Percentiles rank a stretch among this genome's conserved stretches.
Conservation (phyloP, 2,113 vertebrate species). For the Paramisgurnus dabryanus region DNA sequence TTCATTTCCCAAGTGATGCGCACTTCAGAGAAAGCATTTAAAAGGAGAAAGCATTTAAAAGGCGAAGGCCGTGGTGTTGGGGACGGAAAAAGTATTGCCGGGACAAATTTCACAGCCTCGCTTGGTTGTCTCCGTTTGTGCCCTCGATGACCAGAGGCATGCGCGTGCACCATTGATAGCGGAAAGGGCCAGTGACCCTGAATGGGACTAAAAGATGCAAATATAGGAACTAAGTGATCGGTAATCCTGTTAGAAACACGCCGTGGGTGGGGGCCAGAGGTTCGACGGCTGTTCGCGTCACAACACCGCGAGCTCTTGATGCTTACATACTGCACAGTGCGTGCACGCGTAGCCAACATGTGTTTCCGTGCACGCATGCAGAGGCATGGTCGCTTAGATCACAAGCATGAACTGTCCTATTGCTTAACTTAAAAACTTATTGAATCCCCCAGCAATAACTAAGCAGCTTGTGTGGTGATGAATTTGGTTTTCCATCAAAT, state of each 20-base stretch:
- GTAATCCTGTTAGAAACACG: conserved; percentile 88
- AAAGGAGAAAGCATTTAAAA: conserved; percentile 29
- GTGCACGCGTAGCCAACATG: conserved; percentile 19
- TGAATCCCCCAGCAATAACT: neutral
- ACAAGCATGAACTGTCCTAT: conserved; percentile 81
- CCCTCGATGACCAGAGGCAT: conserved; percentile 67
- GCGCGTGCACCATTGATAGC: conserved; percentile 79
- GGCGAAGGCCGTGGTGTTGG: conserved; percentile 57
- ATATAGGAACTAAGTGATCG: conserved; percentile 85
- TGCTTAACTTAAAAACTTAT: conserved; percentile 61
- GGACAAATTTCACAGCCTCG: conserved; percentile 82
- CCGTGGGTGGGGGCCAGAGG: conserved; percentile 71
- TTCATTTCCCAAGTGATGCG: conserved; percentile 41
- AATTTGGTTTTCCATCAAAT: conserved; percentile 1
- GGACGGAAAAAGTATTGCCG: conserved; percentile 69
- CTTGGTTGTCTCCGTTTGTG: conserved; percentile 65
- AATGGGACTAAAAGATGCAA: conserved; percentile 86
- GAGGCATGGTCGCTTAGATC: conserved; percentile 77
- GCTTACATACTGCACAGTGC: conserved; percentile 57
- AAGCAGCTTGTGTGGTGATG: neutral
- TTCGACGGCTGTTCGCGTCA: conserved; percentile 70
- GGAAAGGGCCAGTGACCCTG: conserved; percentile 82
- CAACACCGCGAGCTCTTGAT: conserved; percentile 58
- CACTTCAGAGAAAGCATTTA: conserved; percentile 39
- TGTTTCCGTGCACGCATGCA: conserved; percentile 38